These are phyloP conservation scores for Nothocercus julius DNA, from an alignment of 2,113 vertebrate genomes.

Conservation along the genomic window DNA sequence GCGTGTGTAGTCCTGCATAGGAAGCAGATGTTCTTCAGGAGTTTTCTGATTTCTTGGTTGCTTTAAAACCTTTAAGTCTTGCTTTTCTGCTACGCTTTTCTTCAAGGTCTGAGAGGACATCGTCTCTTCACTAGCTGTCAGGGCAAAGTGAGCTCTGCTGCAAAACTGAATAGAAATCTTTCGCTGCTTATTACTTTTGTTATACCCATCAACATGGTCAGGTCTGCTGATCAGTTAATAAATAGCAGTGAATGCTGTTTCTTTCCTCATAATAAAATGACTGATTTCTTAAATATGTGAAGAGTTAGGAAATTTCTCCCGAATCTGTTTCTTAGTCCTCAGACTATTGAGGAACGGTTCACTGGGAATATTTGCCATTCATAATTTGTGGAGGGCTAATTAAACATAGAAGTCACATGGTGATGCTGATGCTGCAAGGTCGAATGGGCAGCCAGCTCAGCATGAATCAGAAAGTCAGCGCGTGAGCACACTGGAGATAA, in stretches of 20 bases:
- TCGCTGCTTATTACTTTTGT: neutral
- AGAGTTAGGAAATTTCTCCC: neutral
- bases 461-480: conserved; percentile 36
- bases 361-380: conserved; percentile 26
- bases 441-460: conserved; percentile 44
- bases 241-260: neutral
- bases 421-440: conserved; percentile 4
- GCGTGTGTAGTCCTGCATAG: neutral
- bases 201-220: neutral
- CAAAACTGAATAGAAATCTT: neutral
- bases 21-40: neutral
- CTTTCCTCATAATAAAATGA: neutral
- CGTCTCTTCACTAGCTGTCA: neutral
- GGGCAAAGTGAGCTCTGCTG: neutral
- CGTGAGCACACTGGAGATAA: neutral
- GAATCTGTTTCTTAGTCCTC: neutral
- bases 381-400: conserved; percentile 25
- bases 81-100: neutral
- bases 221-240: neutral
- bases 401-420: neutral
- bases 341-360: neutral
- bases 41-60: neutral
- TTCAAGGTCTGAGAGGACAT: neutral
- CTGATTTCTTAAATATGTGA: neutral
- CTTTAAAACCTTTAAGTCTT: neutral